Conservation (phyloP, 2,797 vertebrate species). For the Sebastes trivittatus region DNA sequence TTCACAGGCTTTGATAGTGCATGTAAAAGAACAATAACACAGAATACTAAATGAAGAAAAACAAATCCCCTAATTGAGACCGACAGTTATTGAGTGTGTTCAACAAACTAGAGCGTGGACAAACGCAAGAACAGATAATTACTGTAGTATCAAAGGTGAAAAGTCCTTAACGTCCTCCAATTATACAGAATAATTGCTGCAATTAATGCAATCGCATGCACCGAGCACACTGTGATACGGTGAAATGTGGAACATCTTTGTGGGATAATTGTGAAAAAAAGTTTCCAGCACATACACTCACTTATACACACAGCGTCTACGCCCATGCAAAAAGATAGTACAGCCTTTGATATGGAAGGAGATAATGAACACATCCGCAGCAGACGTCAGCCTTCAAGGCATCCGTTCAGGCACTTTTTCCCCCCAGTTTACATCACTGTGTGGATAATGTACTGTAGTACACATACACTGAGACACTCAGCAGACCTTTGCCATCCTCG, state of each 20-base stretch:
- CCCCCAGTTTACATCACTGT: neutral
- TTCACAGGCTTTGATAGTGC: neutral
- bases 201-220: neutral
- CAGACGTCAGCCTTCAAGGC: conserved; percentile 5
- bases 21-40: neutral
- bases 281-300: neutral
- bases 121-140: neutral
- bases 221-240: neutral
- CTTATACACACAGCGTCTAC: neutral
- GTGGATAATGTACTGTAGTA: neutral
- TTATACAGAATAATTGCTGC: neutral
- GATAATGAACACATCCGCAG: conserved; percentile 19
- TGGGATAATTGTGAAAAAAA: neutral
- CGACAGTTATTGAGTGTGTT: neutral
- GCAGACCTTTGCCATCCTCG: neutral
- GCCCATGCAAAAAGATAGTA: neutral
- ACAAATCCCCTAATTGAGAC: neutral
- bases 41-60: neutral
- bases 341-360: conserved; percentile 10
- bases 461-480: conserved; percentile 1
- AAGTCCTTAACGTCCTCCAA: neutral
- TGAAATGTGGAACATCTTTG: neutral
- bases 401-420: neutral
- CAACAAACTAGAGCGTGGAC: neutral
- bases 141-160: neutral